These are phyloP conservation scores for Bombus waltoni DNA, from an alignment of 1,140 invertebrate species.

Conservation along the genomic window DNA sequence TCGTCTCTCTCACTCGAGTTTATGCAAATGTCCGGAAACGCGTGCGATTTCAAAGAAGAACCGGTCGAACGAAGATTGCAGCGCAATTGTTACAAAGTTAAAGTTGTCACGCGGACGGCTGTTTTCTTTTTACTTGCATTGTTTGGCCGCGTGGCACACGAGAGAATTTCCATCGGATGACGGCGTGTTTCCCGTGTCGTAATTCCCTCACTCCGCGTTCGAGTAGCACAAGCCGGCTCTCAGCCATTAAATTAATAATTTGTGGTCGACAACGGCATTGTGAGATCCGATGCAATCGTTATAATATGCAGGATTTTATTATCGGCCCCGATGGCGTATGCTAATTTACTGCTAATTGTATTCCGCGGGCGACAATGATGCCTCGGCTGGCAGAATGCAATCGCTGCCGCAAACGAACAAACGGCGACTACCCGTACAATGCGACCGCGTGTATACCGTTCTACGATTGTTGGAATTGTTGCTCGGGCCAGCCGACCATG, in stretches of 20 bases:
- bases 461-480: constrained; percentile 38
- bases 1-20: background rate
- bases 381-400: constrained; percentile 68
- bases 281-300: constrained; percentile 82
- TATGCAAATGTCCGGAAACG: background rate
- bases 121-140: background rate
- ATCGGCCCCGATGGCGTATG: constrained; percentile 80
- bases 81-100: constrained; percentile 32
- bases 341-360: constrained; percentile 84
- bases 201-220: constrained; percentile 59
- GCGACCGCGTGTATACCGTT: constrained; percentile 31
- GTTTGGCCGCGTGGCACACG: background rate
- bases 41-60: background rate
- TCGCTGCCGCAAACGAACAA: constrained; percentile 63
- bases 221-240: constrained; percentile 47
- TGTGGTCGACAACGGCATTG: constrained; percentile 82
- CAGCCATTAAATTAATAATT: constrained; percentile 83
- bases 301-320: constrained; percentile 83
- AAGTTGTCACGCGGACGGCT: background rate
- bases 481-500: background rate
- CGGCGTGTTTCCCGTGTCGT: constrained; percentile 59
- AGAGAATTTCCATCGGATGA: constrained; percentile 54
- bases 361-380: constrained; percentile 82
- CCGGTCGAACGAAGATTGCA: constrained; percentile 13
- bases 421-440: constrained; percentile 55